Evolutionary conservation across 1,140 invertebrate species (phyloP), one percentile per base, ranked within the genome.

Genomic region (Drosophila melanica): DNA sequence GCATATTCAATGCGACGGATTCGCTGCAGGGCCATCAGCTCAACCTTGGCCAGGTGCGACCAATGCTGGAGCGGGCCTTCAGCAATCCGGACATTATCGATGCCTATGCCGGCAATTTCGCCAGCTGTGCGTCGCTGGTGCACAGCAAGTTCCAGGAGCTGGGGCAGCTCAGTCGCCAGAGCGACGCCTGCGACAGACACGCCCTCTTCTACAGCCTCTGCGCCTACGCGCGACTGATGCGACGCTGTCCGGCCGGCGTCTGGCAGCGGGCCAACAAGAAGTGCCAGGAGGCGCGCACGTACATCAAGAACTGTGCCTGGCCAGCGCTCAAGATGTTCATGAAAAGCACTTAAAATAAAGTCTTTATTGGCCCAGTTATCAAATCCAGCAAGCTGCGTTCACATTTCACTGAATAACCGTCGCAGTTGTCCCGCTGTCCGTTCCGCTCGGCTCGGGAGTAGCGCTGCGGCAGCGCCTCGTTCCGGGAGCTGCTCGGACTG

Each of bases 401-500:
- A 60, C 92, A 93, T 14, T 71, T 68, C 5, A 55, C 30, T 3
- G 75, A 50, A 66, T 93, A 93, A 55, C 58, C 63, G 4, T 12
- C 20, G 42, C 93, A 93, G 16, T 91, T 77, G 0, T 86, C 92
- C 18, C 75, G 42, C 8, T 23, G 20, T 0, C 90, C 90, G 14
- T 73, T 86, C 9, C 90, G 68, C 82, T 94, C 94, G 0, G 94
- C 94, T 60, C 92, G 86, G 73, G 94, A 93, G 74, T 94, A 94
- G 0, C 84, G 87, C 30, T 92, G 80, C 6, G 93, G 92, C 41
- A 94, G 63, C 12, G 92, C 92, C 81, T 94, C 93, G 57, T 94
- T 92, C 11, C 78, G 90, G 0, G 94, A 94, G 37, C 93, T 92
- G 44, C 93, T 94, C 14, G 94, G 94, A 18, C 94, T 94, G 90